A percentile compares a stretch with the other conserved stretches of the same genome.
These are phyloP conservation scores for Caloenas nicobarica DNA, from an alignment of 2,113 vertebrate genomes.

Conservation along the genomic window DNA sequence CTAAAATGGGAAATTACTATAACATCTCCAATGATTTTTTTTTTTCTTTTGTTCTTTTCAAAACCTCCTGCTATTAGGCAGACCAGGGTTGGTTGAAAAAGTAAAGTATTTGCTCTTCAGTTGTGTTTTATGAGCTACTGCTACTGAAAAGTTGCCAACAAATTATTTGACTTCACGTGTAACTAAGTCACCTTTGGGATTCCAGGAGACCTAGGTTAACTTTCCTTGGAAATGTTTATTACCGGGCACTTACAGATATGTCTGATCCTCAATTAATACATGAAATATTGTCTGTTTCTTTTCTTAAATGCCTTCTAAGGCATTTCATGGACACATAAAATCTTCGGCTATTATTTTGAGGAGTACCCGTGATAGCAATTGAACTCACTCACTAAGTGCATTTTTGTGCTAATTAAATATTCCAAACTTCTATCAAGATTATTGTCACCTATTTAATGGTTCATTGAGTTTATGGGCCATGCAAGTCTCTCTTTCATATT, in stretches of 20 bases:
- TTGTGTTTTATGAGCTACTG: slow-evolving; percentile 15
- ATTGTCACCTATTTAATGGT: slow-evolving; percentile 84
- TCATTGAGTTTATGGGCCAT: slow-evolving; percentile 80
- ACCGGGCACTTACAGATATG: slow-evolving; percentile 60
- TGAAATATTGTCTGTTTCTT: slow-evolving; percentile 79
- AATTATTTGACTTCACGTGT: slow-evolving; percentile 62
- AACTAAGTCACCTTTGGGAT: slow-evolving; percentile 80
- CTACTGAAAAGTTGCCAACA: slow-evolving; percentile 19
- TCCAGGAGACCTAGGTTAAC: slow-evolving; percentile 71
- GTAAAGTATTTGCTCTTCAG: slow-evolving; percentile 1
- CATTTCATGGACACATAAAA: slow-evolving; percentile 77
- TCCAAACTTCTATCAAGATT: slow-evolving; percentile 83
- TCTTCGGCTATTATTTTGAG: slow-evolving; percentile 78
- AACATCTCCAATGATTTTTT: neutral
- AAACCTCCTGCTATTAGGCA: neutral
- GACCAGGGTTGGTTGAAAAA: neutral
- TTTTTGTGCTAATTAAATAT: slow-evolving; percentile 84
- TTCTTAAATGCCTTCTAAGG: slow-evolving; percentile 76
- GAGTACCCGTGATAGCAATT: slow-evolving; percentile 76
- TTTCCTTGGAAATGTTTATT: slow-evolving; percentile 79
- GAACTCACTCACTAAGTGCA: slow-evolving; percentile 73
- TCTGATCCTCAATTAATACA: slow-evolving; percentile 77
- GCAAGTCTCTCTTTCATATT: slow-evolving; percentile 73
- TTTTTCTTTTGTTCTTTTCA: neutral
- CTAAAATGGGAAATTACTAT: slow-evolving; percentile 20